A percentile compares a stretch with the other conserved stretches of the same genome.
These are phyloP conservation scores for Pangasius macronema DNA, from an alignment of 2,797 vertebrate species.

Conservation along the genomic window DNA sequence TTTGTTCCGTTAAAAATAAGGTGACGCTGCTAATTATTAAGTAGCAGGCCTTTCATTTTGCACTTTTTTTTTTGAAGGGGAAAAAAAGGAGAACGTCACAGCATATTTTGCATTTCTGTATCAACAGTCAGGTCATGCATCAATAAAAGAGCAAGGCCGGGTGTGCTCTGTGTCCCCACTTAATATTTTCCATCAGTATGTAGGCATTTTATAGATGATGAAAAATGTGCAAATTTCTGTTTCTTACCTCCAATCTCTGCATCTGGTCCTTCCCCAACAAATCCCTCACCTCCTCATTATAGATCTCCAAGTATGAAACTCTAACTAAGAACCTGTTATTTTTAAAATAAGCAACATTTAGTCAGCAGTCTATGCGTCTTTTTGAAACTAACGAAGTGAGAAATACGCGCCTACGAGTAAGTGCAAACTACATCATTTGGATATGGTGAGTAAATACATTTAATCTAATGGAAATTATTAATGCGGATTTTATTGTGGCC, in stretches of 20 bases:
- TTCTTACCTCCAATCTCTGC: constrained; percentile 92
- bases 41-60: background rate
- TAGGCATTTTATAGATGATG: background rate
- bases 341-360: background rate
- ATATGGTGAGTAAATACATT: background rate
- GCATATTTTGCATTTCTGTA: background rate
- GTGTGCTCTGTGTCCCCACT: background rate
- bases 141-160: background rate
- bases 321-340: constrained; percentile 90
- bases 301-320: constrained; percentile 98
- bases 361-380: background rate
- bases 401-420: background rate
- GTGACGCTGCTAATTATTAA: background rate
- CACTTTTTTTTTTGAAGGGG: background rate
- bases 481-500: background rate
- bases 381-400: background rate
- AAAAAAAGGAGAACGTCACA: background rate
- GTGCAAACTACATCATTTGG: background rate
- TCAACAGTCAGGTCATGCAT: background rate
- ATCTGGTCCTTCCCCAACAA: constrained; percentile 95
- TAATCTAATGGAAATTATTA: background rate
- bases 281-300: constrained; percentile 97
- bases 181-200: background rate
- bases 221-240: background rate
- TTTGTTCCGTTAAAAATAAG: background rate